phyloP scores from a whole-genome alignment of 2,888 invertebrate species.

The Hemaris fuciformis region DNA sequence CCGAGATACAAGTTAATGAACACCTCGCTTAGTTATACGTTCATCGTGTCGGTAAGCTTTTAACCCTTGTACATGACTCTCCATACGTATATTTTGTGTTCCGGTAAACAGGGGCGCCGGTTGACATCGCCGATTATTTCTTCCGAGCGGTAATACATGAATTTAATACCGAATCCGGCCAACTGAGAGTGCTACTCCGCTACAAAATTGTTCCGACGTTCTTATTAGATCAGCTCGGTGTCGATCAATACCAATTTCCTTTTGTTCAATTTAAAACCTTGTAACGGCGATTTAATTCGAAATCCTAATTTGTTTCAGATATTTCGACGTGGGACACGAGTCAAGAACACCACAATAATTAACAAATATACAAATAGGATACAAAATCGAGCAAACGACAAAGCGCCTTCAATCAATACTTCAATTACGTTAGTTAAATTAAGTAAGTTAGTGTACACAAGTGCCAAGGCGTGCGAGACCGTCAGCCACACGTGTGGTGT shows the following conservation, averaged over 20 bases:
- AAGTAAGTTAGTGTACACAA: conserved; percentile 51
- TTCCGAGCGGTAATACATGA: background rate
- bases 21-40: background rate
- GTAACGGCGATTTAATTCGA: conserved; percentile 36
- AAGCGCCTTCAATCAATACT: conserved; percentile 71
- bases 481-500: conserved; percentile 22
- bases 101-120: background rate
- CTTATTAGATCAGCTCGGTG: conserved; percentile 44
- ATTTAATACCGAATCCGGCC: background rate
- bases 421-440: conserved; percentile 59
- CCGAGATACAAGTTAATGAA: conserved; percentile 33
- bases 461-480: conserved; percentile 48
- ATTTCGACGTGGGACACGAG: conserved; percentile 48
- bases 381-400: conserved; percentile 57
- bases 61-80: background rate
- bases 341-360: conserved; percentile 31
- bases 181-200: conserved; percentile 12
- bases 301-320: conserved; percentile 71
- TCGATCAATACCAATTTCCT: conserved; percentile 50
- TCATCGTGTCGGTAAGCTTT: background rate
- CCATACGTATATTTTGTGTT: too few relatives aligned
- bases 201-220: conserved; percentile 46
- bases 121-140: background rate
- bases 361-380: conserved; percentile 39
- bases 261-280: conserved; percentile 37